These are phyloP conservation scores for Dryocosmus kuriphilus DNA, from an alignment of 2,888 invertebrate genomes.

Conservation along the genomic window DNA sequence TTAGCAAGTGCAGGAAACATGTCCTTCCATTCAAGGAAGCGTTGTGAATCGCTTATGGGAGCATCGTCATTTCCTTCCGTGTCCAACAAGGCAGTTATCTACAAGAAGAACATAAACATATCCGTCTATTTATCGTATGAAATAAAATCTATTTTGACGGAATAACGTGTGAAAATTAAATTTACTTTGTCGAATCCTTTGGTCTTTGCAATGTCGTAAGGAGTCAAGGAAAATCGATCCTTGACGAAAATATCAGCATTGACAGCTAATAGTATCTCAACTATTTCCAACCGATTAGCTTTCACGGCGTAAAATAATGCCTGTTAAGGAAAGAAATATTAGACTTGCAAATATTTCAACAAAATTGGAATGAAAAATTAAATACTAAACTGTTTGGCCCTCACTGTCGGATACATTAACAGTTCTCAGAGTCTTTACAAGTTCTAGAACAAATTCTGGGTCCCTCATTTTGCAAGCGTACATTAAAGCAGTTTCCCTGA, in stretches of 20 bases:
- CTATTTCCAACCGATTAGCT: constrained; percentile 79
- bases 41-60: constrained; percentile 62
- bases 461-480: constrained; percentile 80
- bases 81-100: constrained; percentile 63
- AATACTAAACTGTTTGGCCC: constrained; percentile 81
- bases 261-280: constrained; percentile 79
- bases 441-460: constrained; percentile 78
- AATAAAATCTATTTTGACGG: neutral
- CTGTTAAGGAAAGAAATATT: constrained; percentile 70
- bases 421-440: constrained; percentile 80
- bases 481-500: constrained; percentile 82
- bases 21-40: constrained; percentile 78
- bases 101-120: constrained; percentile 31
- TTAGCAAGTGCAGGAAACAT: constrained; percentile 78
- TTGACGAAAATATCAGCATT: constrained; percentile 79
- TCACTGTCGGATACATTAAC: constrained; percentile 81
- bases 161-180: constrained; percentile 19
- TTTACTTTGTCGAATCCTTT: constrained; percentile 79
- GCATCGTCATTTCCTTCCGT: constrained; percentile 50
- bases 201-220: constrained; percentile 79
- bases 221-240: constrained; percentile 79
- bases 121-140: neutral
- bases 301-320: constrained; percentile 83
- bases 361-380: constrained; percentile 61
- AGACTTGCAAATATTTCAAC: neutral